Evolutionary conservation across 2,797 vertebrate genomes (phyloP), one percentile per base, ranked within the genome.

Genomic region (Urocyon cinereoargenteus): DNA sequence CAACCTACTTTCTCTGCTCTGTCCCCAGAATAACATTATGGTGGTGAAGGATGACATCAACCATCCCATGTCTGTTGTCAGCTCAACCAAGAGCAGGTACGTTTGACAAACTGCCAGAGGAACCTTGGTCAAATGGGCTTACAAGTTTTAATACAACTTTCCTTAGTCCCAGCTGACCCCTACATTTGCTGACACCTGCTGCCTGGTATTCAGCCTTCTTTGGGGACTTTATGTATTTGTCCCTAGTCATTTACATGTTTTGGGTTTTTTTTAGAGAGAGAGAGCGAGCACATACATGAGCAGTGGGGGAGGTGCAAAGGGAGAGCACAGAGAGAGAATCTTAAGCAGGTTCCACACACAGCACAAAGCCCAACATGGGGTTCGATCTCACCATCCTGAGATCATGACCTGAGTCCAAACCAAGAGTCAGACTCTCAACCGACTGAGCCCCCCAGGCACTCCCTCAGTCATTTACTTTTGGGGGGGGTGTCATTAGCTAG

Each of bases 61-160:
- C 98, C 99, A 99, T 92, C 99, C 99, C 8, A 99, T 99, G 99
- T 99, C 99, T 22, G 97, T 99, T 1, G 99, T 99, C 98, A 99
- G 99, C 98, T 99, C 99, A 61, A 99, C 99, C 96, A 99, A 99
- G 98, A 99, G 99, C 99, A 99, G 99, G 99, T 99, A 97, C 0
- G 90, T 31, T 98, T 96, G 77, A 87, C 85, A 70, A 68, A n/a
- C 2, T 26, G 15, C n/a, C 40, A 31, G 87, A 66, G 51, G 66
- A 19, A 49, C 40, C 51, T 26, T 61, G 72, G 64, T 26, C 40
- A 45, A 36, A 49, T 8, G 21, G 24, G n/a, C 55, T n/a, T 36
- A n/a, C n/a, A 57, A 28, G 55, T 36, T 34, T 68, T 45, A 36
- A 1, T 16, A 12, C 31, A 59, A 28, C 40, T 90, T 53, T 93